These are phyloP conservation scores for Tetranychus piercei DNA, from an alignment of 2,888 invertebrate species.

Conservation along the genomic window DNA sequence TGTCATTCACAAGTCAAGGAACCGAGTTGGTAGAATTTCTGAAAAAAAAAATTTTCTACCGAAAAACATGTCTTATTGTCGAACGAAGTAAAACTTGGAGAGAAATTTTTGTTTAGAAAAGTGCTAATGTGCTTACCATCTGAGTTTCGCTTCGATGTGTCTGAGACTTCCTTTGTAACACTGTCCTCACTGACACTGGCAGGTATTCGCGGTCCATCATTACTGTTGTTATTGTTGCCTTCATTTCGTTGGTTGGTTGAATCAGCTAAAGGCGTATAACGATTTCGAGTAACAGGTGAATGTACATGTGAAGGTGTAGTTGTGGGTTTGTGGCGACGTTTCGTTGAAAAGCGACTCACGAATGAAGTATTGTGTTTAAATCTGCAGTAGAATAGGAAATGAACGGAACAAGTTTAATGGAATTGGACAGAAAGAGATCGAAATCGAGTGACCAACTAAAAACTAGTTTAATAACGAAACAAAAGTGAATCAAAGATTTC, in stretches of 20 bases:
- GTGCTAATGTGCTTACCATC: slow-evolving; percentile 47
- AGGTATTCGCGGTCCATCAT: slow-evolving; percentile 24
- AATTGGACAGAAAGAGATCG: neutral
- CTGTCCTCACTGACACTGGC: slow-evolving; percentile 63
- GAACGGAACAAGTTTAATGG: neutral
- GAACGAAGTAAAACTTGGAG: neutral
- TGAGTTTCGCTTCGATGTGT: slow-evolving; percentile 61
- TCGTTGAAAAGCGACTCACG: slow-evolving; percentile 71
- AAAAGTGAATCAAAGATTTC: too few relatives aligned
- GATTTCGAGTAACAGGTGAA: slow-evolving; percentile 18
- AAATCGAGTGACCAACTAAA: too few relatives aligned
- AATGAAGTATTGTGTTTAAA: slow-evolving; percentile 86
- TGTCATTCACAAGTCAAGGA: too few relatives aligned
- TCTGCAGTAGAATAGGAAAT: slow-evolving; percentile 37
- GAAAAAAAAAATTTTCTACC: too few relatives aligned
- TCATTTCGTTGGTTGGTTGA: neutral
- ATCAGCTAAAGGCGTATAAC: neutral
- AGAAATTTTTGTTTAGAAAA: neutral
- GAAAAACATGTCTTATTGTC: too few relatives aligned
- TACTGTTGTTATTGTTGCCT: neutral
- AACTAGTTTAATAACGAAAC: too few relatives aligned
- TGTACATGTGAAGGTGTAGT: slow-evolving; percentile 24
- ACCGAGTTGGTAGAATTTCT: too few relatives aligned
- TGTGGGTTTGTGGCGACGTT: slow-evolving; percentile 41
- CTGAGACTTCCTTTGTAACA: slow-evolving; percentile 42